Evolutionary conservation across 2,888 invertebrate genomes (phyloP).

Genomic region (Caenorhabditis japonica): DNA sequence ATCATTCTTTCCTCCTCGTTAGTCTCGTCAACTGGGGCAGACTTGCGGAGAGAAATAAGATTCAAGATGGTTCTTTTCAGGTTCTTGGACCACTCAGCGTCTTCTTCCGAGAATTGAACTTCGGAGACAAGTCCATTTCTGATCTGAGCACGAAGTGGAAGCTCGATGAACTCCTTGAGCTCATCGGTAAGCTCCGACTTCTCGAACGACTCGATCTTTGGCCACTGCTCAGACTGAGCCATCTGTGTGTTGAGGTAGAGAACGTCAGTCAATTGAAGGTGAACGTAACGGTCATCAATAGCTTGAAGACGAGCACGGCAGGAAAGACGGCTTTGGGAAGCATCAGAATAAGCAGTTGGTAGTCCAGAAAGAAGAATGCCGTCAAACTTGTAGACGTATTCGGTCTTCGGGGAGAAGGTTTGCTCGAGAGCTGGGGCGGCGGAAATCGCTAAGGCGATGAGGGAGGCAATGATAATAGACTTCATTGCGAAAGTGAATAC

Average conservation of each 20-base stretch:
- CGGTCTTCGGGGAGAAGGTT: slow-evolving; percentile 41
- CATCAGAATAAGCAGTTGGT: slow-evolving; percentile 46
- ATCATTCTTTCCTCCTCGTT: slow-evolving; percentile 17
- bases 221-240: slow-evolving; percentile 38
- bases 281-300: slow-evolving; percentile 45
- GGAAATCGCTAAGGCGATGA: slow-evolving; percentile 58
- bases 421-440: slow-evolving; percentile 40
- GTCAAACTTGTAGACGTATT: slow-evolving; percentile 55
- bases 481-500: slow-evolving; percentile 54
- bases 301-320: slow-evolving; percentile 51
- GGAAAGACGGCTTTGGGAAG: slow-evolving; percentile 52
- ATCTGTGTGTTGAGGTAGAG: slow-evolving; percentile 24
- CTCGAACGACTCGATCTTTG: slow-evolving; percentile 58
- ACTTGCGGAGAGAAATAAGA: slow-evolving; percentile 64
- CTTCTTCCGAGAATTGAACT: slow-evolving; percentile 63
- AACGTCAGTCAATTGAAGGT: slow-evolving; percentile 46
- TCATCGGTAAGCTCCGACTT: slow-evolving; percentile 48
- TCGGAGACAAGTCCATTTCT: slow-evolving; percentile 60
- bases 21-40: slow-evolving; percentile 45
- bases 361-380: slow-evolving; percentile 54
- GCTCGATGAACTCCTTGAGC: slow-evolving; percentile 51
- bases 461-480: slow-evolving; percentile 53
- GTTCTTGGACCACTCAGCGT: slow-evolving; percentile 73
- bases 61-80: slow-evolving; percentile 73
- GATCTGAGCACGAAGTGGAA: slow-evolving; percentile 58